phyloP scores from a whole-genome alignment of 2,888 invertebrate species.

The Pheosia gnoma region DNA sequence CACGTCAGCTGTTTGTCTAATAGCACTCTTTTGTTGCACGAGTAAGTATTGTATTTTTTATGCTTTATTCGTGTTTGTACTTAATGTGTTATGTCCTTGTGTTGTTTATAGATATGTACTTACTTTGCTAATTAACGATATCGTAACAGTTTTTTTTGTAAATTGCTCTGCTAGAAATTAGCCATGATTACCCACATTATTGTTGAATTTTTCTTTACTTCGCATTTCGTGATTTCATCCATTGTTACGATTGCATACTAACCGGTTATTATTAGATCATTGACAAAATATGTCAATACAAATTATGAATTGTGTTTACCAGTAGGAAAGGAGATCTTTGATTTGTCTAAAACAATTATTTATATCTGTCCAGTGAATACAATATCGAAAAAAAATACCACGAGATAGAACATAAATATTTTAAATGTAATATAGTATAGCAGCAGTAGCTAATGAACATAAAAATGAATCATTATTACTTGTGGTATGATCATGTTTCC shows the following conservation, averaged over 20 bases:
- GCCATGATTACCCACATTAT: not conserved
- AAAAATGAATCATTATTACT: slow-evolving; percentile 6
- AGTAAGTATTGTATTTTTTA: slow-evolving; percentile 57
- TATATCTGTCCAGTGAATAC: not conserved
- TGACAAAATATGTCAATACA: not conserved
- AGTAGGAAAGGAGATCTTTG: not conserved
- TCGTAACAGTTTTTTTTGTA: not conserved
- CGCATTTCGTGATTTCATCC: not conserved
- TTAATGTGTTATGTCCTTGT: slow-evolving; percentile 45
- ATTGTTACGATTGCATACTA: slow-evolving; percentile 5
- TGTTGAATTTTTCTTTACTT: not conserved
- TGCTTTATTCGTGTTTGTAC: slow-evolving; percentile 29
- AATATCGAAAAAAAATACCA: not conserved
- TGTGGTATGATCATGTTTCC: slow-evolving; percentile 38
- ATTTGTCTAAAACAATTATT: not conserved
- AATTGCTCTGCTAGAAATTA: not conserved
- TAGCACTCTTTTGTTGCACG: slow-evolving; percentile 66
- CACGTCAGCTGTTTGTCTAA: slow-evolving; percentile 72
- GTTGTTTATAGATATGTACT: slow-evolving; percentile 15
- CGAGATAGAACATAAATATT: not conserved
- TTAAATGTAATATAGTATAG: not conserved
- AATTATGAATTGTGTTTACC: not conserved
- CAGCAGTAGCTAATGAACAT: slow-evolving; percentile 4
- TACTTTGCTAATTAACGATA: not conserved
- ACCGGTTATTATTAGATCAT: not conserved